Evolutionary conservation across 2,113 vertebrate genomes (phyloP).

Genomic region (Hiodon tergisus): DNA sequence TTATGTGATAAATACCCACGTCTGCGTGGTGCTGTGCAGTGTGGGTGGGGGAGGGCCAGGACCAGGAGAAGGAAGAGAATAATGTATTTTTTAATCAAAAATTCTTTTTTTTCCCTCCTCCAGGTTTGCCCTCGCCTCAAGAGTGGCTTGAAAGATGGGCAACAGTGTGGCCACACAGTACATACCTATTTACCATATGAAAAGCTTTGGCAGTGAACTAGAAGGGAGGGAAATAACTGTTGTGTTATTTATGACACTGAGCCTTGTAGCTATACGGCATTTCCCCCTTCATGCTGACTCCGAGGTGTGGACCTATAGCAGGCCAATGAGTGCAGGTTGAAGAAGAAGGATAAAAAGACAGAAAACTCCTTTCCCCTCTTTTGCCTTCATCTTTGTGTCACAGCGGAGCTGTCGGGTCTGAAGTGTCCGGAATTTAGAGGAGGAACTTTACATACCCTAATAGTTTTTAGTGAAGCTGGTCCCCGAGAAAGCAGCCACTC

Average conservation of each 20-base stretch:
- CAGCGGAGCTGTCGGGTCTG: slow-evolving; percentile 24
- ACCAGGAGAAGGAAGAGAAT: slow-evolving; percentile 54
- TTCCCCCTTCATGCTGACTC: slow-evolving; percentile 53
- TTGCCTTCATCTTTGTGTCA: slow-evolving; percentile 28
- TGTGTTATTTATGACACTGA: slow-evolving; percentile 72
- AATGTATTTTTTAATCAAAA: slow-evolving; percentile 71
- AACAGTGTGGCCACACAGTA: slow-evolving; percentile 67
- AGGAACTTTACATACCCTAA: slow-evolving; percentile 35
- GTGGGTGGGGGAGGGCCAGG: slow-evolving; percentile 38
- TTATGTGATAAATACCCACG: slow-evolving; percentile 68
- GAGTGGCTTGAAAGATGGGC: slow-evolving; percentile 68
- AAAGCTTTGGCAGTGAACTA: slow-evolving; percentile 59
- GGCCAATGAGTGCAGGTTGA: slow-evolving; percentile 50
- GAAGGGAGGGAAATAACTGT: slow-evolving; percentile 50
- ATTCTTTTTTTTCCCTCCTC: slow-evolving; percentile 68
- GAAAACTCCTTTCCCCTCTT: slow-evolving; percentile 41
- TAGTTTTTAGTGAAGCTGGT: slow-evolving; percentile 56
- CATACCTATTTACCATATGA: slow-evolving; percentile 77
- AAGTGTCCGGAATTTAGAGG: neutral
- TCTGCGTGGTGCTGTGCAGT: slow-evolving; percentile 30
- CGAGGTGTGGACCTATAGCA: slow-evolving; percentile 53
- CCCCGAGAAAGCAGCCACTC: slow-evolving; percentile 21
- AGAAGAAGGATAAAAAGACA: neutral
- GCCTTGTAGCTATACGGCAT: slow-evolving; percentile 61
- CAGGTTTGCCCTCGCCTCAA: slow-evolving; percentile 59